These are phyloP conservation scores for Tyrophagus putrescentiae DNA, from an alignment of 1,140 invertebrate genomes.

Conservation along the genomic window DNA sequence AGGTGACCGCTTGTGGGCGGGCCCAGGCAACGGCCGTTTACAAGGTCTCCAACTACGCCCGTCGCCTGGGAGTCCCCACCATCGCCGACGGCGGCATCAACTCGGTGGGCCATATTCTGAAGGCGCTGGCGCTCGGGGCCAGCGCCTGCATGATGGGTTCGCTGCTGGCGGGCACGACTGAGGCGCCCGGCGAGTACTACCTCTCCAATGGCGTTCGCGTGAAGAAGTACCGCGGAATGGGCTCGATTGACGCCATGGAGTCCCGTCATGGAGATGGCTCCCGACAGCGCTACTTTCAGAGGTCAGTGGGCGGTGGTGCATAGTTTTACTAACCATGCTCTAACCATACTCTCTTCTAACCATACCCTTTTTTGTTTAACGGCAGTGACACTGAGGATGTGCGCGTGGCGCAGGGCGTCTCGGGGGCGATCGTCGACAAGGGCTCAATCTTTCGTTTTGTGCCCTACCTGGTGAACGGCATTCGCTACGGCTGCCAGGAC, in stretches of 20 bases:
- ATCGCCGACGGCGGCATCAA: slow-evolving; percentile 96
- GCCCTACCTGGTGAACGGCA: slow-evolving; percentile 82
- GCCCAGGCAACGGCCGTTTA: slow-evolving; percentile 58
- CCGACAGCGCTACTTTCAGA: slow-evolving; percentile 38
- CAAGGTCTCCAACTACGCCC: slow-evolving; percentile 76
- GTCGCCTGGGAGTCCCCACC: slow-evolving; percentile 70
- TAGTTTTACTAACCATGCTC: not conserved
- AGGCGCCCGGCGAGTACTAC: slow-evolving; percentile 96
- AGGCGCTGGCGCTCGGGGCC: slow-evolving; percentile 75
- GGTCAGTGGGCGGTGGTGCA: slow-evolving; percentile 28
- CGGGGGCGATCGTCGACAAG: slow-evolving; percentile 92
- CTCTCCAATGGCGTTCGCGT: slow-evolving; percentile 91
- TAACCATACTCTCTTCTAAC: not conserved
- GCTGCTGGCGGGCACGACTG: slow-evolving; percentile 85
- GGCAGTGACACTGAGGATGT: slow-evolving; percentile 78
- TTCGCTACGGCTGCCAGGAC: slow-evolving; percentile 93
- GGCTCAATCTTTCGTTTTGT: slow-evolving; percentile 87
- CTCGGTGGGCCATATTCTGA: slow-evolving; percentile 83
- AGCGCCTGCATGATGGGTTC: slow-evolving; percentile 97
- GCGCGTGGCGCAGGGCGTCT: slow-evolving; percentile 95
- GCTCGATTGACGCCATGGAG: slow-evolving; percentile 96
- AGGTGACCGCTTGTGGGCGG: slow-evolving; percentile 95
- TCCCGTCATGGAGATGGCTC: slow-evolving; percentile 48
- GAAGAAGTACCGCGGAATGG: slow-evolving; percentile 98
- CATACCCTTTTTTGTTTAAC: slow-evolving; percentile 21